Percentiles rank a stretch among this genome's conserved stretches.
These are phyloP conservation scores for Drosophila eohydei DNA, from an alignment of 2,888 invertebrate genomes.

Conservation along the genomic window DNA sequence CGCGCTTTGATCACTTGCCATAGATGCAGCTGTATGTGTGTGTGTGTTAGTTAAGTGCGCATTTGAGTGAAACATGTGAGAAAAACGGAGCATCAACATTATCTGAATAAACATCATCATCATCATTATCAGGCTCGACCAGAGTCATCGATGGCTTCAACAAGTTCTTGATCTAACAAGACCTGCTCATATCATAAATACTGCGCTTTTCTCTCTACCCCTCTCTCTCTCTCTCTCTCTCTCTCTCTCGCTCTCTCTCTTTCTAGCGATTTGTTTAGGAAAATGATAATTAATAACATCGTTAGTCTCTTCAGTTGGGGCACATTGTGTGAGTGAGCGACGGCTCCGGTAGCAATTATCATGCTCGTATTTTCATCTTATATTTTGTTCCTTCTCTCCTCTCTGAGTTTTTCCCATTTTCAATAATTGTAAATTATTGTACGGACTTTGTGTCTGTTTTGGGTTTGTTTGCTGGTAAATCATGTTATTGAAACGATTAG, in stretches of 20 bases:
- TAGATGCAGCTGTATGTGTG: slow-evolving; percentile 37
- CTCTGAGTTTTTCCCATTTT: slow-evolving; percentile 33
- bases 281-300: slow-evolving; percentile 79
- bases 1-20: slow-evolving; percentile 71
- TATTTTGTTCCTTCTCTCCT: background rate
- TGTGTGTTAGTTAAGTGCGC: slow-evolving; percentile 62
- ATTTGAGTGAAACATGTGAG: slow-evolving; percentile 73
- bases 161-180: slow-evolving; percentile 62
- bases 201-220: slow-evolving; percentile 45
- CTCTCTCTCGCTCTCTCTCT: background rate
- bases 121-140: slow-evolving; percentile 12
- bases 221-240: slow-evolving; percentile 3
- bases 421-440: slow-evolving; percentile 76
- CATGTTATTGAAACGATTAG: slow-evolving; percentile 77
- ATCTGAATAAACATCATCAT: slow-evolving; percentile 33
- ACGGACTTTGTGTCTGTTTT: slow-evolving; percentile 23
- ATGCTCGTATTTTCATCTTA: slow-evolving; percentile 57
- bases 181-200: slow-evolving; percentile 64
- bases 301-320: slow-evolving; percentile 60
- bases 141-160: slow-evolving; percentile 44
- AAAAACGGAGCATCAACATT: slow-evolving; percentile 66
- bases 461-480: slow-evolving; percentile 67
- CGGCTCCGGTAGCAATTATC: slow-evolving; percentile 71
- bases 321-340: slow-evolving; percentile 26
- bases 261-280: slow-evolving; percentile 65